Conservation (phyloP, 1,140 invertebrate genomes). For the Colletes latitarsis region DNA sequence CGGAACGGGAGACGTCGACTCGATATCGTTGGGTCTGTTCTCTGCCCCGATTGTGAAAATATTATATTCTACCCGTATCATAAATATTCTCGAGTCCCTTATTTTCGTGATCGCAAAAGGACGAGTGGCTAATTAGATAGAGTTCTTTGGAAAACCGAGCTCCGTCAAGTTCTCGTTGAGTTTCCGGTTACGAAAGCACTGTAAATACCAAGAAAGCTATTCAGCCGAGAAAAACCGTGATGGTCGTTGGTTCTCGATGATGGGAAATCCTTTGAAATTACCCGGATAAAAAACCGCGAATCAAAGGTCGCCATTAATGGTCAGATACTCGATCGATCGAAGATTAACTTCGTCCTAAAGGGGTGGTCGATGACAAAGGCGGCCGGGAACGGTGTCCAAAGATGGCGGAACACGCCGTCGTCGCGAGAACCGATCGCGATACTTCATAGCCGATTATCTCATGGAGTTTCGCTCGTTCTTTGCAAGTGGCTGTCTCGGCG, state of each 20-base stretch:
- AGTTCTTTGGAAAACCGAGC: neutral
- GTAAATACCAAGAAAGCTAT: neutral
- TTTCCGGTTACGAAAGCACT: neutral
- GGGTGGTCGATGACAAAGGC: neutral
- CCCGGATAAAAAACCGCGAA: neutral
- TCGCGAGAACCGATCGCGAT: too few species aligned
- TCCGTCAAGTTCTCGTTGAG: neutral
- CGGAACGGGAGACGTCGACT: too few species aligned
- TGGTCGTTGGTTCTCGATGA: neutral
- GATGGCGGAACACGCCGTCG: too few species aligned
- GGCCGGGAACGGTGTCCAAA: too few species aligned
- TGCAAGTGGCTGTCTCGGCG: constrained; percentile 21
- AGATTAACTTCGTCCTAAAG: neutral
- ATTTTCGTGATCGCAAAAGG: neutral
- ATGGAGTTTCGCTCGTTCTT: constrained; percentile 10
- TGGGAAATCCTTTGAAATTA: constrained; percentile 4
- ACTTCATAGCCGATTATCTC: too few species aligned
- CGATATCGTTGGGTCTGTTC: too few species aligned
- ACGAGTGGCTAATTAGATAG: neutral
- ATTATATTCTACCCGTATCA: too few species aligned
- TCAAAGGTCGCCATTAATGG: neutral
- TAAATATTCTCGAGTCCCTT: too few species aligned
- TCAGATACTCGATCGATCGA: neutral
- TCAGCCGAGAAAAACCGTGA: neutral
- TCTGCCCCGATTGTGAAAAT: too few species aligned